Evolutionary conservation across 2,113 vertebrate species (phyloP).

Genomic region (Vulpes ferrilata): DNA sequence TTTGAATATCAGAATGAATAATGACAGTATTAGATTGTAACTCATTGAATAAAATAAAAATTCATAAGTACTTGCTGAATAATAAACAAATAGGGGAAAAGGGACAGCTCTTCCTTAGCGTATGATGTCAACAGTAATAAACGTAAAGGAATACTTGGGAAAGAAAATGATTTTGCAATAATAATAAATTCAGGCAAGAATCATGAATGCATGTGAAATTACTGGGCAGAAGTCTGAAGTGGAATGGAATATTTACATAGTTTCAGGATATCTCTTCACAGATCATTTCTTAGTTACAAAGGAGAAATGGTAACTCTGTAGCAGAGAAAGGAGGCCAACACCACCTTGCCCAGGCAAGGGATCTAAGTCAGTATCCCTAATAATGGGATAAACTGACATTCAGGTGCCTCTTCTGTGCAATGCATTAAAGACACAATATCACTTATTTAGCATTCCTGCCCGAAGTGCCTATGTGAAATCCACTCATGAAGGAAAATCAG

Average conservation of each 20-base stretch:
- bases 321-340: neutral
- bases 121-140: conserved; percentile 32
- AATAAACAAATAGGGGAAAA: conserved; percentile 3
- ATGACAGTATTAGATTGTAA: neutral
- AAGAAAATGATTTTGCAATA: conserved; percentile 59
- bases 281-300: conserved; percentile 45
- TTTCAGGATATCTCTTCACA: neutral
- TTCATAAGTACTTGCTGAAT: conserved; percentile 37
- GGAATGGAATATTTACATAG: neutral
- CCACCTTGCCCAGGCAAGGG: neutral
- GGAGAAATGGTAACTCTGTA: conserved; percentile 10
- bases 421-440: conserved; percentile 18
- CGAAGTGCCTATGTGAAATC: conserved; percentile 59
- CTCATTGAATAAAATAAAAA: conserved; percentile 56
- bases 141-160: conserved; percentile 2
- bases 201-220: conserved; percentile 26
- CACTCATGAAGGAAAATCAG: conserved; percentile 53
- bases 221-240: neutral
- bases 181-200: conserved; percentile 50
- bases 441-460: conserved; percentile 42
- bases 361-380: conserved; percentile 4
- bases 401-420: neutral
- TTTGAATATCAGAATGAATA: conserved; percentile 49
- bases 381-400: conserved; percentile 31
- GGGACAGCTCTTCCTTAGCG: neutral